A percentile compares a stretch with the other conserved stretches of the same genome.
These are phyloP conservation scores for Pseudopodoces humilis DNA, from an alignment of 2,113 vertebrate genomes.

Conservation along the genomic window DNA sequence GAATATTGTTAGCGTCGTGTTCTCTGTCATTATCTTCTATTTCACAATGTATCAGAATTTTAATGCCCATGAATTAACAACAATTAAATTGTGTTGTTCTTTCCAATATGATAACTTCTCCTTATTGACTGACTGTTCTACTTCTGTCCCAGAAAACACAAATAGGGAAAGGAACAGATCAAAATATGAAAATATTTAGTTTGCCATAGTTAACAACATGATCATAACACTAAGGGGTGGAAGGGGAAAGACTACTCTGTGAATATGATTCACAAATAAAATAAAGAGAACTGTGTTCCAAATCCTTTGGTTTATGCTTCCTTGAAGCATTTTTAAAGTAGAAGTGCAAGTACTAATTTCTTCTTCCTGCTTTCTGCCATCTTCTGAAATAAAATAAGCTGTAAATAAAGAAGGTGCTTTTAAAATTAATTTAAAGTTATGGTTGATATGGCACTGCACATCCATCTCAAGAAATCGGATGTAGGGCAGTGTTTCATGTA, in stretches of 20 bases:
- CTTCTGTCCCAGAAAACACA: constrained; percentile 1
- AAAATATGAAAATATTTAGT: neutral
- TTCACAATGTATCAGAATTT: constrained; percentile 52
- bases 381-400: neutral
- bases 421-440: neutral
- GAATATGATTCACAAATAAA: neutral
- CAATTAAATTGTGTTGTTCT: constrained; percentile 59
- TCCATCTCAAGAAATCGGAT: neutral
- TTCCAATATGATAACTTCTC: constrained; percentile 40
- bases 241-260: neutral
- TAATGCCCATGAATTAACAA: constrained; percentile 51
- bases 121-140: constrained; percentile 10
- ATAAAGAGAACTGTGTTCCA: neutral
- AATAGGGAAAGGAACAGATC: neutral
- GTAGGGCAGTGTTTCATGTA: neutral
- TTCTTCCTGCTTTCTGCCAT: neutral
- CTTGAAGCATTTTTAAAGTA: constrained; percentile 6
- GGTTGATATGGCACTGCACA: neutral
- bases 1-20: neutral
- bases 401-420: neutral
- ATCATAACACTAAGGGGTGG: neutral
- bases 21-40: constrained; percentile 63
- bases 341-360: neutral
- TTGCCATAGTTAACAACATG: neutral
- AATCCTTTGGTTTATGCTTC: neutral